Conservation (phyloP, 2,888 invertebrate species). For the Apomyelois bistriatella region DNA sequence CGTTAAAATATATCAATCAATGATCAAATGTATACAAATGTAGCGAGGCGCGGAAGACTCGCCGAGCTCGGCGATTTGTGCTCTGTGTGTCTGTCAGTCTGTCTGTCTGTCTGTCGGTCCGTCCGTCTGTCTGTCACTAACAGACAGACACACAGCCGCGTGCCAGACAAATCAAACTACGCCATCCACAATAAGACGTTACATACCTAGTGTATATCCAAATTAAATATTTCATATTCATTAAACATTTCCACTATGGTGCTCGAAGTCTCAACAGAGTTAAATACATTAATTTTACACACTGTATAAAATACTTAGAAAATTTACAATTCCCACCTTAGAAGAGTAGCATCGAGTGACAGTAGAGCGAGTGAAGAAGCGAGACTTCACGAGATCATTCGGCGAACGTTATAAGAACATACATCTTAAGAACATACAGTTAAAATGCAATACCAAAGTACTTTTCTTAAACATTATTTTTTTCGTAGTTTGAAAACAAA, state of each 20-base stretch:
- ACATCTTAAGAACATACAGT: constrained; percentile 59
- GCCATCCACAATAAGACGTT: constrained; percentile 41
- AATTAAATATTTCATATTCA: constrained; percentile 30
- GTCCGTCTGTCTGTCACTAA: not conserved
- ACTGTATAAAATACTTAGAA: constrained; percentile 78
- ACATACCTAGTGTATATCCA: constrained; percentile 40
- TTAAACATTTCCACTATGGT: constrained; percentile 43
- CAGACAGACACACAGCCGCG: not conserved
- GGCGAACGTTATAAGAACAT: constrained; percentile 54
- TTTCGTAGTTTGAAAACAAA: constrained; percentile 66
- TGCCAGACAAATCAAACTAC: constrained; percentile 29
- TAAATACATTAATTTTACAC: constrained; percentile 69
- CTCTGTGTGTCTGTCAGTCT: constrained; percentile 16
- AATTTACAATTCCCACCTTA: constrained; percentile 73
- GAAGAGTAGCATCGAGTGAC: constrained; percentile 51
- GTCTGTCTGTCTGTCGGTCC: constrained; percentile 29
- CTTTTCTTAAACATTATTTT: constrained; percentile 69
- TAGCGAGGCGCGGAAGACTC: constrained; percentile 44
- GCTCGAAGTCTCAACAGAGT: constrained; percentile 53
- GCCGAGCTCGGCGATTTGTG: constrained; percentile 42
- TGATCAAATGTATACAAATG: constrained; percentile 59
- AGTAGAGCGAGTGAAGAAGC: constrained; percentile 23
- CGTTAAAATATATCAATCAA: constrained; percentile 59
- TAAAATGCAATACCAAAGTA: constrained; percentile 75
- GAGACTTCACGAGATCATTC: constrained; percentile 46